Conservation (phyloP, 2,797 vertebrate species). For the Peromyscus melanophrys region DNA sequence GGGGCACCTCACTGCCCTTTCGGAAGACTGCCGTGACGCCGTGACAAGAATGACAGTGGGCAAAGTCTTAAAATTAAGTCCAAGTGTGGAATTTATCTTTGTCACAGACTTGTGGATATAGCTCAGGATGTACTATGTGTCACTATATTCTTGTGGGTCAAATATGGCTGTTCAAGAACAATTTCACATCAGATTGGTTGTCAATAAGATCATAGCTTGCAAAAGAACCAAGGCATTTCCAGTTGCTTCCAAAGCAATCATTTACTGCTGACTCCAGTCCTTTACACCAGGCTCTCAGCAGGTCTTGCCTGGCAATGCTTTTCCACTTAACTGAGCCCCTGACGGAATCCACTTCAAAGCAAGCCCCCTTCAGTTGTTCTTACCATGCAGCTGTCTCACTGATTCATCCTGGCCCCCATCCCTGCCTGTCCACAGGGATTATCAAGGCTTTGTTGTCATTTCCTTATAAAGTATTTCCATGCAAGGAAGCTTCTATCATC, state of each 20-base stretch:
- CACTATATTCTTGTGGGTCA: not conserved
- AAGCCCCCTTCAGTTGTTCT: conserved; percentile 15
- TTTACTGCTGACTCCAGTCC: conserved; percentile 22
- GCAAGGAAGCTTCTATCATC: conserved; percentile 59
- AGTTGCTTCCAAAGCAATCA: conserved; percentile 3
- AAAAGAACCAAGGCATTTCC: conserved; percentile 20
- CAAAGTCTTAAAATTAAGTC: not conserved
- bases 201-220: not conserved
- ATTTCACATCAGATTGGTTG: not conserved
- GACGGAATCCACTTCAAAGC: conserved; percentile 55
- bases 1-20: not conserved
- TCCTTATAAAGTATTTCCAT: conserved; percentile 80
- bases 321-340: conserved; percentile 24
- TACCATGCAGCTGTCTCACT: conserved; percentile 75
- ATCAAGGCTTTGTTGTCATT: conserved; percentile 55
- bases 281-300: conserved; percentile 45
- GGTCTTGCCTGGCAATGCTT: not conserved
- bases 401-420: conserved; percentile 66
- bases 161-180: not conserved
- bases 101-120: not conserved
- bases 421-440: conserved; percentile 70
- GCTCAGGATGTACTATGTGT: not conserved
- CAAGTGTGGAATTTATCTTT: not conserved
- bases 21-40: not conserved
- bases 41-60: not conserved